Conservation (phyloP, 2,113 vertebrate species). For the Callaeas wilsoni region DNA sequence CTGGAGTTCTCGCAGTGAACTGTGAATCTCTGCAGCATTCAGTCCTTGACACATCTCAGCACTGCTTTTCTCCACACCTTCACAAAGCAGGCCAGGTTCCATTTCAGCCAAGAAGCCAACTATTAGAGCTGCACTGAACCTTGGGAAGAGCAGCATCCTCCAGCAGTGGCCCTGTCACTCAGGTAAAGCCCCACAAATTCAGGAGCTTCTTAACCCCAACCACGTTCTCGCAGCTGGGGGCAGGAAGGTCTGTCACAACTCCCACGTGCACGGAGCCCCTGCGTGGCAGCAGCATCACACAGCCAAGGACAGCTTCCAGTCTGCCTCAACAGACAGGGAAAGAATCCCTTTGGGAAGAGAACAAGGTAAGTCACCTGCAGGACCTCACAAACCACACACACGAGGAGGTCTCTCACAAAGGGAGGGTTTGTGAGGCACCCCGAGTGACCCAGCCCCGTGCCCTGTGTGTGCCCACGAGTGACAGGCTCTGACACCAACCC, state of each 20-base stretch:
- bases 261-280: background rate
- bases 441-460: rapidly evolving
- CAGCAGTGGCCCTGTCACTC: background rate
- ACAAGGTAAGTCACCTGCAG: rapidly evolving
- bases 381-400: rapidly evolving
- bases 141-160: background rate
- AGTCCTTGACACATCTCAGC: background rate
- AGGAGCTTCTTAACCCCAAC: background rate
- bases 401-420: rapidly evolving
- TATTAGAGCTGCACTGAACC: background rate
- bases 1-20: background rate
- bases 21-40: background rate
- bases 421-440: background rate
- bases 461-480: background rate
- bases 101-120: background rate
- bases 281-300: background rate
- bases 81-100: background rate
- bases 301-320: background rate
- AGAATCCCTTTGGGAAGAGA: background rate
- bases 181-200: background rate
- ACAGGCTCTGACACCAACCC: background rate
- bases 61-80: background rate
- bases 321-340: background rate
- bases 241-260: background rate
- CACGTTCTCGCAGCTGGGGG: background rate